Evolutionary conservation across 2,797 vertebrate species (phyloP), one percentile per base, ranked within the genome.

Genomic region (Hypotaenidia philippensis): DNA sequence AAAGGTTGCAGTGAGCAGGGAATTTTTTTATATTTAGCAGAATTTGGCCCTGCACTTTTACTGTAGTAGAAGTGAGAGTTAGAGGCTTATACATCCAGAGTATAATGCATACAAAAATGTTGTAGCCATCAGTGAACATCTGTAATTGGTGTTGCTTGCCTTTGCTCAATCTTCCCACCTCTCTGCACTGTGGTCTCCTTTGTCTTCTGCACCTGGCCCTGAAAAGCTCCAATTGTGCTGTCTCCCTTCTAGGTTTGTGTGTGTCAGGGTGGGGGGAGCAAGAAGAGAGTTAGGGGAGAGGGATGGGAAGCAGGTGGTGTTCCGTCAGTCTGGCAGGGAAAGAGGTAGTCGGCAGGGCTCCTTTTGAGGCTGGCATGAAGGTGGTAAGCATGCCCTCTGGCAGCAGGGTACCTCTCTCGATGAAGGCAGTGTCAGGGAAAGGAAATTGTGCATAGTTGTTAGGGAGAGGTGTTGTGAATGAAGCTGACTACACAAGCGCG

Each of bases 251-350:
- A 0, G 0, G 13, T 84, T 76, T 91, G 59, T 8, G 3, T 57
- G 59, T 38, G n/a, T 8, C 92, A 55, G 32, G 45, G 36, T 56
- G 21, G 26, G n/a, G 50, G 17, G n/a, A 79, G 26, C 31, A 44
- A 70, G 38, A 52, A 89, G 68, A 38, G 71, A 85, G 44, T 60
- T 32, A 25, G 61, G 45, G 65, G 59, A 88, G 80, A 68, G 72
- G 6, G 59, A 76, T 66, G 80, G 75, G 89, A 95, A 94, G 91
- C 91, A 94, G 91, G 89, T 94, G 87, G 80, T 77, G 83, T 91
- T 86, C 93, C 91, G 94, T 96, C 91, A 88, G 83, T 50, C 94
- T 94, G 80, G 87, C 83, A 94, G 78, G 56, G 70, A 94, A 96
- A 78, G 10, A 77, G 49, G 80, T 87, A 83, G 61, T 82, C 66